Conservation (phyloP, 1,140 invertebrate species). For the Fopius arisanus region DNA sequence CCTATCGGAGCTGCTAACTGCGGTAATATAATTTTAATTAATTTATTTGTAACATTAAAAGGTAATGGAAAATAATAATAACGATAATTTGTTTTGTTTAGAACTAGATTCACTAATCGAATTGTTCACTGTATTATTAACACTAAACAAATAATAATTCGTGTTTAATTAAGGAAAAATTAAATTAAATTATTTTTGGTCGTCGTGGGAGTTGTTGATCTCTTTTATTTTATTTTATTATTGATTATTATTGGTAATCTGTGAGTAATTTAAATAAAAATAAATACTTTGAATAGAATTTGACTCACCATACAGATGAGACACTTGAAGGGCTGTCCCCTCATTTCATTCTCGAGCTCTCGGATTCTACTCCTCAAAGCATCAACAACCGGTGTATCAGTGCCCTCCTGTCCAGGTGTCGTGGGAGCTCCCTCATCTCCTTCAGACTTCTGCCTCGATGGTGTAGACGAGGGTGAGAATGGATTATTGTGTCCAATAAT, state of each 20-base stretch:
- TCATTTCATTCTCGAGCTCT: conserved; percentile 71
- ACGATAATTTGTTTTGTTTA: no score
- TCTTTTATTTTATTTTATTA: no score
- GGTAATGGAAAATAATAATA: no score
- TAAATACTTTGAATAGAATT: not conserved
- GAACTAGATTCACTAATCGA: no score
- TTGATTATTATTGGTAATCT: no score
- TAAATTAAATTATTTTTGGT: no score
- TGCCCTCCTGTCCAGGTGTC: conserved; percentile 62
- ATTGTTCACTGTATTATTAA: no score
- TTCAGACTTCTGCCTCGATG: conserved; percentile 45
- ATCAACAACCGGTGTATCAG: conserved; percentile 74
- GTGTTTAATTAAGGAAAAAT: no score
- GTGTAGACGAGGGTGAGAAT: conserved; percentile 41
- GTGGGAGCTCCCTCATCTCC: conserved; percentile 56
- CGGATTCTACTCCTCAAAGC: conserved; percentile 75
- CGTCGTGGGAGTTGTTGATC: no score
- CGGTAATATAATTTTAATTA: not conserved
- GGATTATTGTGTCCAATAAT: conserved; percentile 28
- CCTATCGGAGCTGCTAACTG: not conserved
- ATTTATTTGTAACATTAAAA: conserved; percentile 10
- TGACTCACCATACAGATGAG: conserved; percentile 84
- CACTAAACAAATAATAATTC: no score
- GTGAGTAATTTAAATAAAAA: no score
- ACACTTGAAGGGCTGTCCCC: conserved; percentile 76